A percentile compares a stretch with the other conserved stretches of the same genome.
phyloP scores from a whole-genome alignment of 2,888 invertebrate species.

The Epinotia nisella region DNA sequence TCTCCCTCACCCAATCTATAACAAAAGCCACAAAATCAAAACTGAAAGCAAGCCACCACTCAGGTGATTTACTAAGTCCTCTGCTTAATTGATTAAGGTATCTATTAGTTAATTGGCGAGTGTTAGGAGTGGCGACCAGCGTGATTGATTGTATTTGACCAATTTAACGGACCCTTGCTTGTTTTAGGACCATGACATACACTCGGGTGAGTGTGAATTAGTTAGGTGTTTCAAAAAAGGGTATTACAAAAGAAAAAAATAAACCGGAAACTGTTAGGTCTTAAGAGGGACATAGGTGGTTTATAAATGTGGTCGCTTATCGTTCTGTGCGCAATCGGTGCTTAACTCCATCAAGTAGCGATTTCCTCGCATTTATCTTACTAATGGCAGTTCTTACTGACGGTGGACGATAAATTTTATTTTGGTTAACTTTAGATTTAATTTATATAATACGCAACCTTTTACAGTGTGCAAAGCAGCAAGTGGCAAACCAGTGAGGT shows the following conservation, averaged over 20 bases:
- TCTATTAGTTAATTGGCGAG: conserved; percentile 32
- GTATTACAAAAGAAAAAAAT: conserved; percentile 1
- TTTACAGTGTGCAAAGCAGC: background rate
- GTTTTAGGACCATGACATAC: background rate
- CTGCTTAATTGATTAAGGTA: conserved; percentile 28
- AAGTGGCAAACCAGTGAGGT: no score
- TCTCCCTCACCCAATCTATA: background rate
- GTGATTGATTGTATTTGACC: conserved; percentile 33
- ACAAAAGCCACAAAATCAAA: background rate
- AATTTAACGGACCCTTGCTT: conserved; percentile 14
- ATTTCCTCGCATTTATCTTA: conserved; percentile 37
- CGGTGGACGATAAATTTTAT: conserved; percentile 36
- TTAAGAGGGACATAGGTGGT: no score
- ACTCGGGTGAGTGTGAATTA: no score
- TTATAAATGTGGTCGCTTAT: conserved; percentile 42
- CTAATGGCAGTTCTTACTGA: conserved; percentile 29
- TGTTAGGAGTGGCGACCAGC: conserved; percentile 6
- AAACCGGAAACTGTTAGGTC: background rate
- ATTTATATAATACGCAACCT: background rate
- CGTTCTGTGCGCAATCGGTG: conserved; percentile 18
- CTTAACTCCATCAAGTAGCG: conserved; percentile 20
- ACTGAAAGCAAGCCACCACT: background rate
- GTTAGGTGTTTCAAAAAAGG: no score
- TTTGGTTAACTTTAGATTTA: conserved; percentile 20
- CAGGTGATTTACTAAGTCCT: conserved; percentile 25